Evolutionary conservation across 1,140 invertebrate species (phyloP), one percentile per base, ranked within the genome.

Genomic region (Dryas iulia): DNA sequence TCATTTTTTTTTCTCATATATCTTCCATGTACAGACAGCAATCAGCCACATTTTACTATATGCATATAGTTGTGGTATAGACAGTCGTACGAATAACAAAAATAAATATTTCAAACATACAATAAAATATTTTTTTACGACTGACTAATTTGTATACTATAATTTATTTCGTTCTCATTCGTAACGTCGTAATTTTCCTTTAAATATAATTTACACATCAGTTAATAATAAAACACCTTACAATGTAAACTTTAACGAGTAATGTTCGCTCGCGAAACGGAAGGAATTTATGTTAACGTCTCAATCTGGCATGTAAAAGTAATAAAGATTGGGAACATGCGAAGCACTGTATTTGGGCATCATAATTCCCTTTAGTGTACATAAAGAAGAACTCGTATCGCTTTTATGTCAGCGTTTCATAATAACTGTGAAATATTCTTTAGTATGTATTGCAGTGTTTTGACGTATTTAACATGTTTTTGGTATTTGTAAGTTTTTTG

Each of bases 281-380:
- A 56, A 68, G 28, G 52, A 61, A 61, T 68, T 68, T 68, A 68
- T 69, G 66, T 47, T 53, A 68, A 69, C 66, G 30, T 69, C 59
- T 62, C 66, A 69, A 62, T 62, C 59, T 69, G 59, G 25, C 31
- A 30, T 62, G 59, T 60, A 66, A 62, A 62, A 35, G 53, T 54
- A 69, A 62, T 69, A 69, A 69, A 69, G 54, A 62, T 58, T 60
- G 52, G 31, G 24, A 33, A 68, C 58, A 61, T 14, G 59, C 66
- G 66, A 58, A 62, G 66, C 57, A 62, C 59, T 33, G 53, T 69
- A 33, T 69, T 69, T 35, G 30, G 62, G 59, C 53, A 67, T 61
- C 66, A 69, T 69, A 69, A 69, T 69, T 62, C 59, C 26, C 59
- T 61, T 62, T 47, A 69, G 59, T 69, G 59, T 52, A 25, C 31